Percentiles rank a stretch among this genome's conserved stretches.
These are phyloP conservation scores for Poeciliopsis turneri DNA, from an alignment of 2,797 vertebrate genomes.

Conservation along the genomic window DNA sequence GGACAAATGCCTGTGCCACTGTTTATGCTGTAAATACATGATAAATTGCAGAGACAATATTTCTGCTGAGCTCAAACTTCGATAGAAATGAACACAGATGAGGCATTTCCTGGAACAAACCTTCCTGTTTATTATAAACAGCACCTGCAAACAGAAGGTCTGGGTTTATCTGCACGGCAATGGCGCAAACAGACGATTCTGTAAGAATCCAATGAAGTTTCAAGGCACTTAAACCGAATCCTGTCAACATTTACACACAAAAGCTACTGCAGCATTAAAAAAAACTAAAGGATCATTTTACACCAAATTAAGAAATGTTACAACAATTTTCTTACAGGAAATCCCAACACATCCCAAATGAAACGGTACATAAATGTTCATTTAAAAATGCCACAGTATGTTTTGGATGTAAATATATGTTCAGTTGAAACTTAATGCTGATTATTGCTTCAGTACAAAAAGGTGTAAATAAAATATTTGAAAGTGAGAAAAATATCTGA, in stretches of 20 bases:
- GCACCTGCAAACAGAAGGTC: not conserved
- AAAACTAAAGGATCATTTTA: not conserved
- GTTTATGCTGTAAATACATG: too few species aligned
- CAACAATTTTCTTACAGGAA: not conserved
- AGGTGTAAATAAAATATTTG: not conserved
- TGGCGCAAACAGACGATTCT: not conserved
- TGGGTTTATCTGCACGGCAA: not conserved
- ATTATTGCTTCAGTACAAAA: not conserved
- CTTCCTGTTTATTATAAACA: not conserved
- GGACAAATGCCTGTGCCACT: too few species aligned
- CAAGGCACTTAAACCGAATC: not conserved
- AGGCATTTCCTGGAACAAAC: not conserved
- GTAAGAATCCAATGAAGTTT: not conserved
- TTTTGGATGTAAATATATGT: not conserved
- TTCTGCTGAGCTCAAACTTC: not conserved
- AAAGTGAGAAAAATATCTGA: not conserved
- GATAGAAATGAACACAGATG: not conserved
- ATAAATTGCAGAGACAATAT: not conserved
- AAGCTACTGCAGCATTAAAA: not conserved
- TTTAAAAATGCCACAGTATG: not conserved
- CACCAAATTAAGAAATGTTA: not conserved
- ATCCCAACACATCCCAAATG: not conserved
- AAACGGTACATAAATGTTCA: not conserved
- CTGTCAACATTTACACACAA: not conserved
- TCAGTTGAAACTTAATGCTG: not conserved